Evolutionary conservation across 2,113 vertebrate species (phyloP).

Genomic region (Cyphotilapia sp.): DNA sequence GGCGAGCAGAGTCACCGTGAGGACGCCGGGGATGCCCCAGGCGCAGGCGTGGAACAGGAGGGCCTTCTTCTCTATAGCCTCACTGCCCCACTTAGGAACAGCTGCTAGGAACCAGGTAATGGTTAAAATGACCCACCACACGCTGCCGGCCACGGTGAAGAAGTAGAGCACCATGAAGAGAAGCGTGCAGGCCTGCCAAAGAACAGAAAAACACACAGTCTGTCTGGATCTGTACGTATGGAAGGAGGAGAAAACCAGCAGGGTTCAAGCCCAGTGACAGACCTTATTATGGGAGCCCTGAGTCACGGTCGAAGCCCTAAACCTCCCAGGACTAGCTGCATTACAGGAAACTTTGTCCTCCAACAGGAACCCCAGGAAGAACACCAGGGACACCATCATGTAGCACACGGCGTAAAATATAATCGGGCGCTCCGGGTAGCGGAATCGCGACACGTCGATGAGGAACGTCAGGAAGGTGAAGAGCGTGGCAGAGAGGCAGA

Average conservation of each 20-base stretch:
- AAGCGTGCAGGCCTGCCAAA: conserved; percentile 82
- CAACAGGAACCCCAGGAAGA: conserved; percentile 93
- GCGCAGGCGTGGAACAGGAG: conserved; percentile 93
- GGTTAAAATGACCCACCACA: conserved; percentile 98
- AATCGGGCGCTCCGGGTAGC: conserved; percentile 94
- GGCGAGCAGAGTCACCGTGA: conserved; percentile 89
- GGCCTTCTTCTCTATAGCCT: conserved; percentile 98
- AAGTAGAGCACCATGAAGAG: conserved; percentile 99
- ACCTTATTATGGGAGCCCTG: conserved; percentile 96
- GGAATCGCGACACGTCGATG: conserved; percentile 92
- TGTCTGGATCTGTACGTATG: background rate
- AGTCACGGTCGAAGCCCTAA: conserved; percentile 86
- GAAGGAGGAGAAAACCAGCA: background rate
- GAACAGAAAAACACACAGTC: too few species aligned
- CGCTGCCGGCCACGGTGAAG: conserved; percentile 98
- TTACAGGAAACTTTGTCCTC: conserved; percentile 93
- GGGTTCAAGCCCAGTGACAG: background rate
- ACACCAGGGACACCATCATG: conserved; percentile 97
- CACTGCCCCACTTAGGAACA: conserved; percentile 97
- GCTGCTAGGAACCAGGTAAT: conserved; percentile 99
- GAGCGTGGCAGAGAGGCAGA: conserved; percentile 93
- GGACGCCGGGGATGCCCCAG: conserved; percentile 92
- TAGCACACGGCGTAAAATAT: conserved; percentile 99
- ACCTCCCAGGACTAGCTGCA: conserved; percentile 77
- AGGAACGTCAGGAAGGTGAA: conserved; percentile 98